Percentiles rank a stretch among this genome's conserved stretches.
Evolutionary conservation across 2,888 invertebrate species (phyloP).

Genomic region (Acrobasis repandana): DNA sequence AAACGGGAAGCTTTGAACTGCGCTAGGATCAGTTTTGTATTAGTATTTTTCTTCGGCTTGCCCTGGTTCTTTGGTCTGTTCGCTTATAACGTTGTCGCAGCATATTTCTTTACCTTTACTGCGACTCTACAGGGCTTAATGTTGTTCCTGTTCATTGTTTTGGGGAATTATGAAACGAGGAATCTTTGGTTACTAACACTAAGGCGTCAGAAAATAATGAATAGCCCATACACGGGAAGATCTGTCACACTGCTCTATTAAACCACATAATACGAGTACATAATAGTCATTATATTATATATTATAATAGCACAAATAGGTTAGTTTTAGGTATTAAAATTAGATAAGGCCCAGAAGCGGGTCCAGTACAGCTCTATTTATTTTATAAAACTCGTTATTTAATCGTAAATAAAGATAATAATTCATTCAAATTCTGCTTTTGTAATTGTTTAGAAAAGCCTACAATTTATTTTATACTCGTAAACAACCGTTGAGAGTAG

Average conservation of each 20-base stretch:
- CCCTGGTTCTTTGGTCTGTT: constrained; percentile 84
- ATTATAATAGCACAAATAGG: no score
- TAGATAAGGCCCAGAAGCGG: no score
- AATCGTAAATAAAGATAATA: no score
- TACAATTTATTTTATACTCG: no score
- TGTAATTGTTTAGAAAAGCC: no score
- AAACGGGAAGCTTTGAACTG: constrained; percentile 66
- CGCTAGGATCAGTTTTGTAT: constrained; percentile 80
- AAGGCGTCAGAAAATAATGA: constrained; percentile 35
- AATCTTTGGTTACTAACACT: constrained; percentile 78
- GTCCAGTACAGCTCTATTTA: no score
- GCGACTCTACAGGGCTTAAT: constrained; percentile 84
- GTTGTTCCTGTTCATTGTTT: constrained; percentile 83
- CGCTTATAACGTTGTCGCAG: constrained; percentile 69
- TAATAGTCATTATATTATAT: no score
- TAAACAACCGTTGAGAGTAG: no score
- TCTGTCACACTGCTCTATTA: background rate
- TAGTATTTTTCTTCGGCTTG: constrained; percentile 84
- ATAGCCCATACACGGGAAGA: background rate
- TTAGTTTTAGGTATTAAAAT: no score
- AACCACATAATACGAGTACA: no score
- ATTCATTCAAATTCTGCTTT: no score
- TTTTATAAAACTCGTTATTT: no score
- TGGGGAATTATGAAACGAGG: constrained; percentile 83
- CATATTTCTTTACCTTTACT: constrained; percentile 81